Conservation (phyloP, 2,797 vertebrate genomes). For the Chelidonichthys spinosus region DNA sequence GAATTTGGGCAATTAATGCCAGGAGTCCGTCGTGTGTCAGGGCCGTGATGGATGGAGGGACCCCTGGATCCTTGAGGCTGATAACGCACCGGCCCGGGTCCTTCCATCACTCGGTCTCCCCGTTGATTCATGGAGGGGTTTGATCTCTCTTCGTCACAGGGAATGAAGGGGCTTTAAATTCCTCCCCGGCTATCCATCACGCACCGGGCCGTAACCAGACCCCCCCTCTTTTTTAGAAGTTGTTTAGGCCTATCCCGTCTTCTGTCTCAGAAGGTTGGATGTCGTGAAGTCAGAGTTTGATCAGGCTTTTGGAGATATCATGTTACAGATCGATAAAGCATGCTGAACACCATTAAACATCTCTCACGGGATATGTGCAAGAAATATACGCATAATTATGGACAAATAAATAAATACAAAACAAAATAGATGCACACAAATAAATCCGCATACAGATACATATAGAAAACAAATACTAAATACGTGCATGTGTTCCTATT, state of each 20-base stretch:
- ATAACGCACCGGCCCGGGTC: slow-evolving; percentile 67
- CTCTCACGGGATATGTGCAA: not conserved
- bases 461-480: not conserved
- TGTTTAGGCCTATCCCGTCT: not conserved
- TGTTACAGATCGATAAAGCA: not conserved
- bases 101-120: slow-evolving; percentile 40
- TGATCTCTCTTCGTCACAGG: slow-evolving; percentile 46
- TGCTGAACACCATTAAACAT: not conserved
- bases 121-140: slow-evolving; percentile 44
- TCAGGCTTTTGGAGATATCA: not conserved
- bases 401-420: not conserved
- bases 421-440: too few relatives aligned
- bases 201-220: slow-evolving; percentile 17
- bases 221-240: not conserved
- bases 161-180: slow-evolving; percentile 40
- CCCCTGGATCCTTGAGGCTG: slow-evolving; percentile 77
- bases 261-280: too few relatives aligned
- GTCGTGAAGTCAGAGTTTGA: too few relatives aligned
- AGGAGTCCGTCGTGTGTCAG: slow-evolving; percentile 85
- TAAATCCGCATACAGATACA: too few relatives aligned
- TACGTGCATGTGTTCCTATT: not conserved
- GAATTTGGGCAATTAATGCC: slow-evolving; percentile 74
- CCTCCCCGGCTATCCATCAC: slow-evolving; percentile 54
- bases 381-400: not conserved
- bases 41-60: slow-evolving; percentile 81